Evolutionary conservation across 2,113 vertebrate species (phyloP), one percentile per base, ranked within the genome.

Genomic region (Eulacestoma nigropectus): DNA sequence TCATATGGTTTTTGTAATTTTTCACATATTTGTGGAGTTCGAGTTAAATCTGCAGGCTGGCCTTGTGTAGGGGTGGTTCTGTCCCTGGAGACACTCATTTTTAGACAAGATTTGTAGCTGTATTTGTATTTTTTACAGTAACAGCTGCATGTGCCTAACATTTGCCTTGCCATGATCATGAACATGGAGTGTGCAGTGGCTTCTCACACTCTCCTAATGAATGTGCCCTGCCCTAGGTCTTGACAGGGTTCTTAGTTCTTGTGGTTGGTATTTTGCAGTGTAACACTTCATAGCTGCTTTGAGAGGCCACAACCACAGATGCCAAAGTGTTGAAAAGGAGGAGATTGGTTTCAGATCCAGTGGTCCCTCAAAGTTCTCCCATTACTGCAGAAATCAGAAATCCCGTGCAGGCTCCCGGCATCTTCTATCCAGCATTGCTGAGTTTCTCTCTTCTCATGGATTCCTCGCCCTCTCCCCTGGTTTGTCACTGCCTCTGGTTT

Each of bases 321-420:
- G 9, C 25, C 13, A 4, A 39, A 62, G 22, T 39, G 13, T 15
- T 84, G 56, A 47, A 67, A 63, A 92, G 32, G 29, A 83, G 27
- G 29, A 75, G 80, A 12, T 19, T 37, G 47, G 7, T 89, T 92
- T 95, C 30, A 32, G 59, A 44, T 25, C 1, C 1, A 13, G 5
- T 9, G 20, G 25, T 72, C 62, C 27, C 22, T 83, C 62, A 16
- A 7, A 49, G 13, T 37, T 67, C 44, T 84, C 21, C 32, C 9
- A 6, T 60, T 68, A 13, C 23, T 83, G 75, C 63, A 78, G 75
- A 35, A 67, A 50, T 50, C 26, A 7, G 52, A 42, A 72, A 42
- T 26, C 17, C 16, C 4, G 0, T 2, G 3, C 0, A 3, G 22
- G 13, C 11, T 92, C n/a, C 42, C 7, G 2, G 49, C 4, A 7